phyloP scores from a whole-genome alignment of 2,797 vertebrate genomes.

The Amblyopsis hoosieri region DNA sequence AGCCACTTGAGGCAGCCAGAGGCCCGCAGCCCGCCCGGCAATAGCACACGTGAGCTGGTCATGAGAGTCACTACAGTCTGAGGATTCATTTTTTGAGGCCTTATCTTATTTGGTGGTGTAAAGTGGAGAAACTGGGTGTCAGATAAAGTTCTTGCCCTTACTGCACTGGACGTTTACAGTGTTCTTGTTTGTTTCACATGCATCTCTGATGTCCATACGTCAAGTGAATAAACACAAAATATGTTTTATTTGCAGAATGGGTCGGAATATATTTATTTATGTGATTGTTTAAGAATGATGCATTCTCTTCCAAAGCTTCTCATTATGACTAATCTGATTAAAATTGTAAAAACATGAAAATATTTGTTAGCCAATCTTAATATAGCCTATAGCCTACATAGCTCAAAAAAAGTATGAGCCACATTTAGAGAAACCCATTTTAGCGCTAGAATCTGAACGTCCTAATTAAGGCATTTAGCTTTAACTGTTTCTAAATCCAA shows the following conservation, averaged over 20 bases:
- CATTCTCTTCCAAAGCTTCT: too few relatives aligned
- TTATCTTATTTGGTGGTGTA: constrained; percentile 61
- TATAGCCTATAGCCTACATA: too few relatives aligned
- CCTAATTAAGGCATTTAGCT: too few relatives aligned
- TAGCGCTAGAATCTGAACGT: too few relatives aligned
- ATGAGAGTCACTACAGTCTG: constrained; percentile 99
- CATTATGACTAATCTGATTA: background rate
- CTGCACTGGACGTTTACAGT: constrained; percentile 60
- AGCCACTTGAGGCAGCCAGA: constrained; percentile 92
- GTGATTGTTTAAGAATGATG: background rate
- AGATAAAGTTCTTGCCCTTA: constrained; percentile 43
- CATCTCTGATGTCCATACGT: constrained; percentile 72
- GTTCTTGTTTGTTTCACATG: constrained; percentile 69
- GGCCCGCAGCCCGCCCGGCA: constrained; percentile 83
- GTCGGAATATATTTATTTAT: constrained; percentile 45
- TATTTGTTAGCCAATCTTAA: too few relatives aligned
- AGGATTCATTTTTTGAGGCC: constrained; percentile 75
- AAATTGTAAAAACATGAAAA: too few relatives aligned
- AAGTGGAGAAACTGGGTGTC: constrained; percentile 52
- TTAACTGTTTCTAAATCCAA: too few relatives aligned
- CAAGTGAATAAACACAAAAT: constrained; percentile 74
- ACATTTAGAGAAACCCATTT: too few relatives aligned
- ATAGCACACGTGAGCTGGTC: constrained; percentile 93
- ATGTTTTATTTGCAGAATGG: constrained; percentile 70
- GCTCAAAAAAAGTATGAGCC: too few relatives aligned